Conservation (phyloP, 2,888 invertebrate genomes). For the Bedellia somnulentella region DNA sequence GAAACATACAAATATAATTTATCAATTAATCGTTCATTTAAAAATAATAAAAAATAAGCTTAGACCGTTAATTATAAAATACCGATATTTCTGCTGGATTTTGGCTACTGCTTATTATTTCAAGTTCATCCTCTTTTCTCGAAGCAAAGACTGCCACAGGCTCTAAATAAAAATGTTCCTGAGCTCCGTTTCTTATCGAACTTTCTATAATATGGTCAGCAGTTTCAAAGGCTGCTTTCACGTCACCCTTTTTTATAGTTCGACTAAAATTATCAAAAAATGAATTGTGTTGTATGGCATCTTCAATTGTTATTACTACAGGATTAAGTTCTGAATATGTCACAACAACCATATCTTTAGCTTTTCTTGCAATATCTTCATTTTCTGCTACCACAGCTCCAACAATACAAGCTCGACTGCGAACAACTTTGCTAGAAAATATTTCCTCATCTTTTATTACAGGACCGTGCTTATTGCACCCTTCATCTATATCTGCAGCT, state of each 20-base stretch:
- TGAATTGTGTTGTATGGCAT: slow-evolving; percentile 74
- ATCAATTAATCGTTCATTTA: background rate
- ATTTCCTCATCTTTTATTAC: slow-evolving; percentile 81
- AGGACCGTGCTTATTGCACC: slow-evolving; percentile 68
- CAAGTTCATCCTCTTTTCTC: slow-evolving; percentile 80
- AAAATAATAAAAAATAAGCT: slow-evolving; percentile 1
- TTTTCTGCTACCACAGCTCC: slow-evolving; percentile 78
- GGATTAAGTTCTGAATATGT: slow-evolving; percentile 78
- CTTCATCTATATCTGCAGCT: slow-evolving; percentile 70
- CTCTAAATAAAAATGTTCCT: slow-evolving; percentile 92
- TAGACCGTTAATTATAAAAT: slow-evolving; percentile 6
- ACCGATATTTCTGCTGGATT: slow-evolving; percentile 74
- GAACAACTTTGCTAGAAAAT: slow-evolving; percentile 73
- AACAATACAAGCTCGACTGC: slow-evolving; percentile 76
- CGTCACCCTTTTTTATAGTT: slow-evolving; percentile 65
- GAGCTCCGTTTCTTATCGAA: slow-evolving; percentile 71
- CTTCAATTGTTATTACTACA: slow-evolving; percentile 83
- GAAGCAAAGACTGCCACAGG: slow-evolving; percentile 69
- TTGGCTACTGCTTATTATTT: slow-evolving; percentile 80
- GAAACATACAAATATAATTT: slow-evolving; percentile 16
- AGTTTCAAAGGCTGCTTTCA: slow-evolving; percentile 64
- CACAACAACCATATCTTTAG: slow-evolving; percentile 74
- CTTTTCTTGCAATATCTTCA: slow-evolving; percentile 76
- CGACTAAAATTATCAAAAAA: slow-evolving; percentile 62
- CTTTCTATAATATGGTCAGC: slow-evolving; percentile 71